Base-by-base conservation (phyloP, 2,888 invertebrate genomes). In the Hydrotaea cyrtoneurina region DNA sequence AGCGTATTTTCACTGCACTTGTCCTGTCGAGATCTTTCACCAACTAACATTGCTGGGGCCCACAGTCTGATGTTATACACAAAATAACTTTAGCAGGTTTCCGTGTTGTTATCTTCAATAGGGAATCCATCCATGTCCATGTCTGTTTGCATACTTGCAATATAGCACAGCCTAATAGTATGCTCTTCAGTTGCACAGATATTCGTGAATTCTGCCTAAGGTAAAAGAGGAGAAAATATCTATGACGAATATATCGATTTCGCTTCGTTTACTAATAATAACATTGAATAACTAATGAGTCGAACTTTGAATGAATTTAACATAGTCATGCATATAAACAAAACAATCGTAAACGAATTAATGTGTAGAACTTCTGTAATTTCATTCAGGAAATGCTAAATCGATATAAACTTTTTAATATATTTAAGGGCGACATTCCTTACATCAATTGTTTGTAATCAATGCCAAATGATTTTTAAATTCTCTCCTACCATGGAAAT, bases 271-370 rank as follows among this genome's bases (percentile, higher is more conserved):
- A 39, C 13, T 31, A 50, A 19, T 19, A 53, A 71, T 71, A n/a
- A n/a, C n/a, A 72, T 72, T 55, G 53, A 19, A 73, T 79, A 76
- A 72, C 57, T 79, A 73, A 79, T 76, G 23, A 36, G 15, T 76
- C 39, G 19, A 59, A 79, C 19, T n/a, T 15, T 62, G 39, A 66
- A 17, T 53, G 43, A 64, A 57, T 77, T 36, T 74, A 39, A 77
- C 76, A 46, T 19, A 53, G 77, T 83, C 83, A 80, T 55, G 19
- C 3, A 31, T 71, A 78, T 80, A 43, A 77, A 43, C 43, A 75
- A 69, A 72, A 64, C 55, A 21, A 15, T 7, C 53, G 13, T 55
- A 21, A 21, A 55, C 21, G 1, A 21, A 55, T 55, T 19, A 55
- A 5, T 0, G 8, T 21, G 4, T 21, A 11, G 21, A 55, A 55